phyloP scores from a whole-genome alignment of 2,113 vertebrate species.

The Thalassoma bifasciatum region DNA sequence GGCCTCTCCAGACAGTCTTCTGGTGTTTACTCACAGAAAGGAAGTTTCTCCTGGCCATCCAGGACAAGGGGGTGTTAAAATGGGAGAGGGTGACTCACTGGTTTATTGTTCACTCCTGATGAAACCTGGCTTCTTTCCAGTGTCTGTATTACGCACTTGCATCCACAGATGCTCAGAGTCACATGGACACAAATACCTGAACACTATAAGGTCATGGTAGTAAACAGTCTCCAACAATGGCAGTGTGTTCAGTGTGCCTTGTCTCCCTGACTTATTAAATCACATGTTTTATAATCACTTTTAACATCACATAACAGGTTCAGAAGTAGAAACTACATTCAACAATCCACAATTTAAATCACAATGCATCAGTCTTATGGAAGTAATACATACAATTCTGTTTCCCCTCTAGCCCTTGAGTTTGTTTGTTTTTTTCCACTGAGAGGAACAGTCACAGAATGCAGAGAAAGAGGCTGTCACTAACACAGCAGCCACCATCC shows the following conservation, averaged over 20 bases:
- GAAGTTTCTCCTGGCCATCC: conserved; percentile 49
- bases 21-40: conserved; percentile 58
- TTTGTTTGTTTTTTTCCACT: conserved; percentile 34
- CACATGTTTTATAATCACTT: background rate
- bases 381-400: conserved; percentile 18
- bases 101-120: conserved; percentile 69
- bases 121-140: conserved; percentile 58
- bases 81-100: conserved; percentile 53
- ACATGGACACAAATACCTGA: conserved; percentile 8
- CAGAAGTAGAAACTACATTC: conserved; percentile 38
- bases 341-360: background rate
- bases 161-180: conserved; percentile 14
- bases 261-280: background rate
- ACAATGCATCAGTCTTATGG: conserved; percentile 14
- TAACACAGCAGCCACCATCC: conserved; percentile 56
- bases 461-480: conserved; percentile 51
- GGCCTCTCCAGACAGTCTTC: conserved; percentile 30
- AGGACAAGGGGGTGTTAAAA: conserved; percentile 40
- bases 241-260: conserved; percentile 20
- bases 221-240: conserved; percentile 35
- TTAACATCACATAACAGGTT: conserved; percentile 1
- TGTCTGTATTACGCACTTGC: conserved; percentile 5
- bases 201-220: background rate
- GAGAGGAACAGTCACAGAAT: conserved; percentile 52
- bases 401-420: conserved; percentile 23